Base-by-base conservation (phyloP, 2,113 vertebrate genomes). In the Pantherophis guttatus region DNA sequence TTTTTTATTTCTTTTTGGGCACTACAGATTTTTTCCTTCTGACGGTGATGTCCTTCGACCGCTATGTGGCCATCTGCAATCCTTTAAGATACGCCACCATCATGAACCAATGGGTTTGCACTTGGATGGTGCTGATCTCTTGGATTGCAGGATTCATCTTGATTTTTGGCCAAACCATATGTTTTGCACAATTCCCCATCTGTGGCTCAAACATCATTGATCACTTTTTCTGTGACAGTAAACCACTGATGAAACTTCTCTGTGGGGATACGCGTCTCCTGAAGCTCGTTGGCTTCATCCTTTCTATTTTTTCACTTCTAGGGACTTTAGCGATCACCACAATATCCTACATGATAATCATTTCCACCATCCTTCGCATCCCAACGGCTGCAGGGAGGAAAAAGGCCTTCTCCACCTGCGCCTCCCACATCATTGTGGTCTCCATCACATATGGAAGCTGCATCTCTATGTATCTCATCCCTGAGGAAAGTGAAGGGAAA, bases 361-460 rank as follows among this genome's bases (percentile, higher is more conserved):
- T 95, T 21, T 1, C 5, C 13, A 94, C 95, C 24, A 93, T 96
- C 58, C 70, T 96, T 26, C 95, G 44, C 57, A 92, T 95, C 19
- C 92, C 93, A 54, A 88, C 89, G 29, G 50, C 15, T 86, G 52
- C 94, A 11, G 94, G 96, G 75, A 29, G 92, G 29, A 86, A 24
- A 3, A 97, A 96, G 81, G 94, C 95, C 17, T 96, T 97, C 91
- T 96, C 95, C n/a, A 96, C 96, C 15, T 96, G 96, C 39, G 75
- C 89, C 3, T 94, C 97, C 7, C 96, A 97, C 87, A 92, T 97
- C 91, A 87, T 70, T 1, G 95, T 96, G 26, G 89, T 97, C 23
- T 94, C 95, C 9, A 88, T 96, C 26, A 92, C 89, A 0, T 94
- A 94, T 1, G 93, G 91, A 1, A 95, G 93, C 15, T 95, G 91